Conservation (phyloP, 1,140 invertebrate species). For the Lethocerus indicus region DNA sequence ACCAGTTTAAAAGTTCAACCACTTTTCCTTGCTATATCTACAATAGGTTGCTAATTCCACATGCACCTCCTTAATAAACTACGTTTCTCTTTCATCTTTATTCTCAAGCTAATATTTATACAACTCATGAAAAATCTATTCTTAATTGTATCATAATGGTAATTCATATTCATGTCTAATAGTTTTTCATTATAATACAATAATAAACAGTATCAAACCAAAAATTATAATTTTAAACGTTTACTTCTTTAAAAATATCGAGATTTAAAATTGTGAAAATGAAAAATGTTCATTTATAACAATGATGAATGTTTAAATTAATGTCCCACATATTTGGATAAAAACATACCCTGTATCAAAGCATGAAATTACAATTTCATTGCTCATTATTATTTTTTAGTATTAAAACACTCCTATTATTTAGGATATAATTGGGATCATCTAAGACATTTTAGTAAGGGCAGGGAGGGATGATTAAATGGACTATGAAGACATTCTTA, state of each 20-base stretch:
- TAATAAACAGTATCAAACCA: constrained; percentile 10
- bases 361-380: constrained; percentile 16
- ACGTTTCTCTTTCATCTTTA: constrained; percentile 1
- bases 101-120: constrained; percentile 4
- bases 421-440: no score
- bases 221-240: constrained; percentile 12
- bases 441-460: no score
- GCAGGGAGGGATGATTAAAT: no score
- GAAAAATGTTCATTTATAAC: constrained; percentile 13
- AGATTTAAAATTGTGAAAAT: constrained; percentile 12
- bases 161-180: constrained; percentile 11
- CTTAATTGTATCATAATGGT: constrained; percentile 13
- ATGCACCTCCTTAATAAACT: constrained; percentile 7
- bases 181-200: constrained; percentile 12
- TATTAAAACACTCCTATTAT: constrained; percentile 6
- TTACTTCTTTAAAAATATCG: constrained; percentile 15
- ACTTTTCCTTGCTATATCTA: no score
- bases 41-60: constrained; percentile 3
- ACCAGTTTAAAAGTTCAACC: no score
- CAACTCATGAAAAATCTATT: constrained; percentile 17
- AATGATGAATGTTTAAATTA: constrained; percentile 15
- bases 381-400: constrained; percentile 10
- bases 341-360: constrained; percentile 18
- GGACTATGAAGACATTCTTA: no score
- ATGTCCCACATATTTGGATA: constrained; percentile 14